phyloP scores from a whole-genome alignment of 2,888 invertebrate species.

The Metallyticus violacea region DNA sequence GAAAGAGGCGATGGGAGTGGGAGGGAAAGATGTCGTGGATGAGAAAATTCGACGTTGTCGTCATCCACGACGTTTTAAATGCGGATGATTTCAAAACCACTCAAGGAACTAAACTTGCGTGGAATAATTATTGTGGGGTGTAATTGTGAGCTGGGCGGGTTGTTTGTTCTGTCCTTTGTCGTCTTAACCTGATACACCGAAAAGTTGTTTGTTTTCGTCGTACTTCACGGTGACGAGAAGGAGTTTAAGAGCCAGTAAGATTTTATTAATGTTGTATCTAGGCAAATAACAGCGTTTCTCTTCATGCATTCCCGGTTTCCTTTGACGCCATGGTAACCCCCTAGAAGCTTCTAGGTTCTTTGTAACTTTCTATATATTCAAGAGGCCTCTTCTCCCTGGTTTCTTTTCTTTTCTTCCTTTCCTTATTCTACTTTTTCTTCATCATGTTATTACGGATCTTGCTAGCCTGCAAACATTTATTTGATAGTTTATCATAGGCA shows the following conservation, averaged over 20 bases:
- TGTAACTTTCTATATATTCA: no score
- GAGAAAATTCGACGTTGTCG: not conserved
- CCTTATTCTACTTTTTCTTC: no score
- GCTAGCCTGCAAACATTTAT: no score
- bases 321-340: not conserved
- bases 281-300: not conserved
- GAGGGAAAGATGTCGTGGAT: constrained; percentile 8
- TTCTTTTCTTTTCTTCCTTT: no score
- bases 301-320: not conserved
- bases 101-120: constrained; percentile 19
- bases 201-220: not conserved
- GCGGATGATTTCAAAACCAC: constrained; percentile 17
- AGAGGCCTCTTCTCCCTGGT: no score
- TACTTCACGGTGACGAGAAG: not conserved
- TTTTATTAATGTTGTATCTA: not conserved
- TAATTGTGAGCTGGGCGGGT: constrained; percentile 11
- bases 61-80: not conserved
- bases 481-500: no score
- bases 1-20: not conserved
- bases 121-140: constrained; percentile 20
- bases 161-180: not conserved
- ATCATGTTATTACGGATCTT: no score
- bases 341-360: not conserved
- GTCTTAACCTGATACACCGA: not conserved
- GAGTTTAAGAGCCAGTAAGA: not conserved